phyloP scores from a whole-genome alignment of 2,113 vertebrate genomes.

The Ptychochromis oligacanthus region DNA sequence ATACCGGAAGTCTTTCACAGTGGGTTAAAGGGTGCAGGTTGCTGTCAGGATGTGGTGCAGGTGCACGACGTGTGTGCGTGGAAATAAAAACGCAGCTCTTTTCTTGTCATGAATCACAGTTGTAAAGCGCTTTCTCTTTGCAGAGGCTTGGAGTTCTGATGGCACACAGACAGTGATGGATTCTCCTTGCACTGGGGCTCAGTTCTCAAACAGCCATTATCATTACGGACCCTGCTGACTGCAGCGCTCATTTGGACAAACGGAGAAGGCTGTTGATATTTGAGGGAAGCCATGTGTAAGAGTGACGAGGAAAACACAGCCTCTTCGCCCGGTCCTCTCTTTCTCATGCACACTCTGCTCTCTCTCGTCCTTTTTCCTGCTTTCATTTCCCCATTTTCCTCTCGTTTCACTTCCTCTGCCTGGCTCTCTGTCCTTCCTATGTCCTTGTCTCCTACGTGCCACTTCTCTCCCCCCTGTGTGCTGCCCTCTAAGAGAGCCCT shows the following conservation, averaged over 20 bases:
- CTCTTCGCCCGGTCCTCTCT: background rate
- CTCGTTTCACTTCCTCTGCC: constrained; percentile 33
- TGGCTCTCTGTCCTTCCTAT: constrained; percentile 65
- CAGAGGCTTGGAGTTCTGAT: constrained; percentile 22
- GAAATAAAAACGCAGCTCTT: constrained; percentile 24
- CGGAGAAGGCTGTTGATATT: constrained; percentile 31
- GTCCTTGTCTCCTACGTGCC: constrained; percentile 64
- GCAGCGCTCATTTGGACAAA: constrained; percentile 45
- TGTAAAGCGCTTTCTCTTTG: background rate
- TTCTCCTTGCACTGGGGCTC: background rate
- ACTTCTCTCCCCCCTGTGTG: background rate
- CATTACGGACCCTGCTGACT: constrained; percentile 55
- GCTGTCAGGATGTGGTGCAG: constrained; percentile 23
- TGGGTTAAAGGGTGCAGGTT: background rate
- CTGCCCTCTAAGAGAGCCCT: constrained; percentile 33
- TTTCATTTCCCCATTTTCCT: constrained; percentile 40
- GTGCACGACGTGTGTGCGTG: background rate
- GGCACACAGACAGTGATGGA: constrained; percentile 36
- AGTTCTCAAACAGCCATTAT: constrained; percentile 57
- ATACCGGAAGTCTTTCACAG: constrained; percentile 44
- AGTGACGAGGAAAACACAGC: constrained; percentile 37
- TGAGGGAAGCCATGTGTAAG: constrained; percentile 12
- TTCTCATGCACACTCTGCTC: background rate
- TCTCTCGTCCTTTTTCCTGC: constrained; percentile 20
- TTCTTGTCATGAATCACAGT: constrained; percentile 41